Evolutionary conservation across 2,888 invertebrate species (phyloP).

Genomic region (Cerceris rybyensis): DNA sequence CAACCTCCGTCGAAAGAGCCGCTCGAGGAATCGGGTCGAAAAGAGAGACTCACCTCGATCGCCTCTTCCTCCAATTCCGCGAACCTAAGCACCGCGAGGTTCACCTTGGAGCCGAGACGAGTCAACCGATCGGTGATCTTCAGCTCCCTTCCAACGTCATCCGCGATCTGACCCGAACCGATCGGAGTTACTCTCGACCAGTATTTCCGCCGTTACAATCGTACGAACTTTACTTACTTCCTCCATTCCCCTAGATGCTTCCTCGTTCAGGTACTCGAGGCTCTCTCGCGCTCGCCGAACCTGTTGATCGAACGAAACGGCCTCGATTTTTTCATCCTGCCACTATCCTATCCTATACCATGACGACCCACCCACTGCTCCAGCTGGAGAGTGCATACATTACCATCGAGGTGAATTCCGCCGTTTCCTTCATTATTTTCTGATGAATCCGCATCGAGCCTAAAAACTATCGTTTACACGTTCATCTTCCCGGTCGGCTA

Average conservation of each 20-base stretch:
- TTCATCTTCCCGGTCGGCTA: background rate
- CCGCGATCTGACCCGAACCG: slow-evolving; percentile 66
- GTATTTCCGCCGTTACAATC: background rate
- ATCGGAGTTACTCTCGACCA: background rate
- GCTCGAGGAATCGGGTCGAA: too few relatives aligned
- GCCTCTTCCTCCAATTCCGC: slow-evolving; percentile 70
- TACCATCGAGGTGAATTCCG: slow-evolving; percentile 70
- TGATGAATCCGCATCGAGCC: slow-evolving; percentile 69
- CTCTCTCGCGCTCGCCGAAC: slow-evolving; percentile 72
- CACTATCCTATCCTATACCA: background rate
- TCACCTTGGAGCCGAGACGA: slow-evolving; percentile 66
- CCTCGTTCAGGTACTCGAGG: slow-evolving; percentile 69
- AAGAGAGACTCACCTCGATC: slow-evolving; percentile 71
- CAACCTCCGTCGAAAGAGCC: background rate
- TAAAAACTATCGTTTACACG: slow-evolving; percentile 65
- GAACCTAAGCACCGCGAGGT: slow-evolving; percentile 62
- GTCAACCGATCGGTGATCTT: slow-evolving; percentile 74
- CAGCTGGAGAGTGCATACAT: slow-evolving; percentile 26
- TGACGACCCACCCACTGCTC: background rate
- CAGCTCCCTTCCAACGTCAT: slow-evolving; percentile 72
- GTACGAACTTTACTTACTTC: slow-evolving; percentile 59
- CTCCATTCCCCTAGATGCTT: slow-evolving; percentile 72
- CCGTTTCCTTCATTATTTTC: slow-evolving; percentile 69
- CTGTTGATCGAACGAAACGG: slow-evolving; percentile 50
- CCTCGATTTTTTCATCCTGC: background rate